These are phyloP conservation scores for Araneus ventricosus DNA, from an alignment of 1,140 invertebrate genomes.

Conservation along the genomic window DNA sequence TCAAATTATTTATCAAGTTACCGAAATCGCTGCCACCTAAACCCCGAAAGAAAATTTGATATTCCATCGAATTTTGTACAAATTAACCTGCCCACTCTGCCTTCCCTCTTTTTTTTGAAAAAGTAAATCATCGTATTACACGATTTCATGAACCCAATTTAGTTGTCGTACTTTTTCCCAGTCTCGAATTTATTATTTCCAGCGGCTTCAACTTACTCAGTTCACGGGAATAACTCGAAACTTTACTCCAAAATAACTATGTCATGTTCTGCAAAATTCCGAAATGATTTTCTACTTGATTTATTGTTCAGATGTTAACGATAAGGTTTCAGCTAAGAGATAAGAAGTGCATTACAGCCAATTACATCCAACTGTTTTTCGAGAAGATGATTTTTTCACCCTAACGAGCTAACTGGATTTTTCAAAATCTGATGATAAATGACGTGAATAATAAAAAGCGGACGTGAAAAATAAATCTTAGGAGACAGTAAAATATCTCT, in stretches of 20 bases:
- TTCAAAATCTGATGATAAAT: neutral
- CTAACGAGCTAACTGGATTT: neutral
- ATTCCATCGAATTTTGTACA: neutral
- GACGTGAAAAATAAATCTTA: neutral
- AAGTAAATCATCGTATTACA: neutral
- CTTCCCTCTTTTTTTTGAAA: neutral
- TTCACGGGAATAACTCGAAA: neutral
- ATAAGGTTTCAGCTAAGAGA: constrained; percentile 7
- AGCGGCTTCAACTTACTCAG: neutral
- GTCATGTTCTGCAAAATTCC: neutral
- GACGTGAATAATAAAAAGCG: neutral
- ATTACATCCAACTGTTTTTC: neutral
- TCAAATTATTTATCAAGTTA: too few relatives aligned
- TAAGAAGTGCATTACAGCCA: constrained; percentile 28
- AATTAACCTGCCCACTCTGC: neutral
- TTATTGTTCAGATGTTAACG: constrained; percentile 28
- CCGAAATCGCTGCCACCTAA: too few relatives aligned
- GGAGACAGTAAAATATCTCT: neutral
- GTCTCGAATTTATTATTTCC: neutral
- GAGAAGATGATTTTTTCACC: neutral
- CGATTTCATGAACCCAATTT: constrained; percentile 22
- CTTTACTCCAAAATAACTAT: constrained; percentile 3
- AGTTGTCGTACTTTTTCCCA: neutral
- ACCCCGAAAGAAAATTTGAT: neutral
- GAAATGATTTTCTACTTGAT: constrained; percentile 31